These are phyloP conservation scores for Apeira syringaria DNA, from an alignment of 2,888 invertebrate species.

Conservation along the genomic window DNA sequence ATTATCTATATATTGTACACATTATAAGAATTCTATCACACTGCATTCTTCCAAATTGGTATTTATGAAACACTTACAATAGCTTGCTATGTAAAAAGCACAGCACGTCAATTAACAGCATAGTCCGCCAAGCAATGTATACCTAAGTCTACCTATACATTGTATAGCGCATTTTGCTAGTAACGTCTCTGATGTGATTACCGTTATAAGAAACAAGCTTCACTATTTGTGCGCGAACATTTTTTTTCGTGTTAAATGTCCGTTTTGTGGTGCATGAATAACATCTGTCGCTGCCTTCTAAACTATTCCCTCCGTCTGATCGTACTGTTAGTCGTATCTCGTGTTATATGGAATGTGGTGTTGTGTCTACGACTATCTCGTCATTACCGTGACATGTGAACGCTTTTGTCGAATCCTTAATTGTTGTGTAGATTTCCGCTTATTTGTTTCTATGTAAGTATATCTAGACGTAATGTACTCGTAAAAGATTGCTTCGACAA, in stretches of 20 bases:
- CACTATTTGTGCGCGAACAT: conserved; percentile 25
- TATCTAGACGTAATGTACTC: conserved; percentile 10
- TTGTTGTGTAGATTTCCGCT: conserved; percentile 31
- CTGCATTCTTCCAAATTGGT: no score
- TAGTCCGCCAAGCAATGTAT: no score
- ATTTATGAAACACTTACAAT: no score
- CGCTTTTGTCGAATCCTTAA: conserved; percentile 67
- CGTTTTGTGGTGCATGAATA: conserved; percentile 83
- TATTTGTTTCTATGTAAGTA: conserved; percentile 15
- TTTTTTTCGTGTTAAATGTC: conserved; percentile 49
- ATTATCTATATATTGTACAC: conserved; percentile 1
- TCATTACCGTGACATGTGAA: conserved; percentile 48
- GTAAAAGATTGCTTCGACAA: conserved; percentile 50
- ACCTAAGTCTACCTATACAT: no score
- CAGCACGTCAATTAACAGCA: no score
- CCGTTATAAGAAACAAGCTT: conserved; percentile 48
- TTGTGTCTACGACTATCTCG: conserved; percentile 64
- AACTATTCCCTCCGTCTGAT: background rate
- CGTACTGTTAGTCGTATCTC: conserved; percentile 46
- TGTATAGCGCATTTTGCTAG: no score
- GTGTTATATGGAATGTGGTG: conserved; percentile 70
- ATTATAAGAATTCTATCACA: no score
- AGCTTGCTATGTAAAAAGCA: no score
- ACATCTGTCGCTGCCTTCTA: conserved; percentile 70
- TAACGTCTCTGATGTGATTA: no score